A percentile compares a stretch with the other conserved stretches of the same genome.
Conservation (phyloP, 2,888 invertebrate genomes). For the Lamellibrachia satsuma region DNA sequence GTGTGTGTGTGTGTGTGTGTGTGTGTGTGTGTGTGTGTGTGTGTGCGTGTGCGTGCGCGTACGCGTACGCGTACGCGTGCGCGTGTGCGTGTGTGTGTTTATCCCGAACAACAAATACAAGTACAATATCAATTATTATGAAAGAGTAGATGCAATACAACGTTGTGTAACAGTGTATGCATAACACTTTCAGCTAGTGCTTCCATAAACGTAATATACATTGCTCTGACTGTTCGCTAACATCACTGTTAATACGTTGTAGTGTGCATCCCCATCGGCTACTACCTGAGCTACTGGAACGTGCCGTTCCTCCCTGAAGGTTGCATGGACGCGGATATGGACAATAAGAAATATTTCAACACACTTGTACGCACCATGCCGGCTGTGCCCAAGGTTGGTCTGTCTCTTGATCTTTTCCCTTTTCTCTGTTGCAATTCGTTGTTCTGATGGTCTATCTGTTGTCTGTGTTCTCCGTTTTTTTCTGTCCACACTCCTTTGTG, state of each 20-base stretch:
- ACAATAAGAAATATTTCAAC: not conserved
- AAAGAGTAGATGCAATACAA: too few relatives aligned
- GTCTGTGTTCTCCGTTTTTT: too few relatives aligned
- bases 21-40: not conserved
- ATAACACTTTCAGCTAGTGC: too few relatives aligned
- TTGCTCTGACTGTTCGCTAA: not conserved
- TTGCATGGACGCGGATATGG: slow-evolving; percentile 7
- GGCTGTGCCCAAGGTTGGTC: not conserved
- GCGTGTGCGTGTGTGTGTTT: not conserved
- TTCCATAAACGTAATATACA: too few relatives aligned
- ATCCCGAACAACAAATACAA: not conserved
- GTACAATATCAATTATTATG: too few relatives aligned
- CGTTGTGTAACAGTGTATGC: not conserved
- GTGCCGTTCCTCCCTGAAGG: slow-evolving; percentile 20
- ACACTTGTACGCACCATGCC: not conserved
- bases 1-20: not conserved
- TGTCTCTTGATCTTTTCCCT: too few relatives aligned
- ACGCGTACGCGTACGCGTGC: too few relatives aligned
- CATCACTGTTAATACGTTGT: not conserved
- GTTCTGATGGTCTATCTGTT: too few relatives aligned
- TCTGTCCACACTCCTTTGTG: too few relatives aligned
- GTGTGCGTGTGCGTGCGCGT: too few relatives aligned
- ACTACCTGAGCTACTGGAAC: slow-evolving; percentile 26
- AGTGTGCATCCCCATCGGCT: slow-evolving; percentile 21
- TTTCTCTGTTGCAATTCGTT: too few relatives aligned